Percentiles rank a stretch among this genome's conserved stretches.
Conservation (phyloP, 2,797 vertebrate species). For the Podargus strigoides region DNA sequence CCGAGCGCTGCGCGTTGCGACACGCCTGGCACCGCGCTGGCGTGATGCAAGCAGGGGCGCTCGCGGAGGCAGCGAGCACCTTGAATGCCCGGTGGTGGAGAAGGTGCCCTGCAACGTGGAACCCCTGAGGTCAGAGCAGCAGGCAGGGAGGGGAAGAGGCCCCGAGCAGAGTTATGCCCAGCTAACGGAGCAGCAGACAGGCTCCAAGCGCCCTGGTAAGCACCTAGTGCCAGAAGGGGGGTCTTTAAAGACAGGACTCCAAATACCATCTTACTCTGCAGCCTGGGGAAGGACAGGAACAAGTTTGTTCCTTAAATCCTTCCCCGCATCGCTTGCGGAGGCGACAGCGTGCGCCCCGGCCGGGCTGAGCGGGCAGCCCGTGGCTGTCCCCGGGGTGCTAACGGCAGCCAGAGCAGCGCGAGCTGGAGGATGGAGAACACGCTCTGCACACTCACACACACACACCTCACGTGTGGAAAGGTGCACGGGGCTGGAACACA, state of each 20-base stretch:
- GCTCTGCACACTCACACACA: too few species aligned
- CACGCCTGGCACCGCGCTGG: background rate
- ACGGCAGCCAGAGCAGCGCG: fast-evolving
- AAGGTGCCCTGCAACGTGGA: background rate
- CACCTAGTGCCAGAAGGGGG: fast-evolving
- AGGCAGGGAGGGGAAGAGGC: background rate
- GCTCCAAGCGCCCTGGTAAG: fast-evolving
- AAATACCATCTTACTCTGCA: background rate
- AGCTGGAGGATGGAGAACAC: background rate
- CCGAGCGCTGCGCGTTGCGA: fast-evolving
- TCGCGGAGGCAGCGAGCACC: fast-evolving
- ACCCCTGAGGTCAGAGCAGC: fast-evolving
- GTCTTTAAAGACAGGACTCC: background rate
- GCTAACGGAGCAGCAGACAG: fast-evolving
- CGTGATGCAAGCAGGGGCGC: background rate
- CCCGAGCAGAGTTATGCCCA: fast-evolving
- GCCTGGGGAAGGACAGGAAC: background rate
- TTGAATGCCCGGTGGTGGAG: background rate
- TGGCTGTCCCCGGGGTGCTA: too few species aligned
- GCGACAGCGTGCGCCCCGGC: too few species aligned
- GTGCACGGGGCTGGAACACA: too few species aligned
- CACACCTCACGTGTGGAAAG: too few species aligned
- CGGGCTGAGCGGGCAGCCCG: too few species aligned
- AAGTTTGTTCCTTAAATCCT: background rate
- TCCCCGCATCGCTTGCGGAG: fast-evolving